Evolutionary conservation across 1,140 invertebrate genomes (phyloP).

Genomic region (Nomia melanderi): DNA sequence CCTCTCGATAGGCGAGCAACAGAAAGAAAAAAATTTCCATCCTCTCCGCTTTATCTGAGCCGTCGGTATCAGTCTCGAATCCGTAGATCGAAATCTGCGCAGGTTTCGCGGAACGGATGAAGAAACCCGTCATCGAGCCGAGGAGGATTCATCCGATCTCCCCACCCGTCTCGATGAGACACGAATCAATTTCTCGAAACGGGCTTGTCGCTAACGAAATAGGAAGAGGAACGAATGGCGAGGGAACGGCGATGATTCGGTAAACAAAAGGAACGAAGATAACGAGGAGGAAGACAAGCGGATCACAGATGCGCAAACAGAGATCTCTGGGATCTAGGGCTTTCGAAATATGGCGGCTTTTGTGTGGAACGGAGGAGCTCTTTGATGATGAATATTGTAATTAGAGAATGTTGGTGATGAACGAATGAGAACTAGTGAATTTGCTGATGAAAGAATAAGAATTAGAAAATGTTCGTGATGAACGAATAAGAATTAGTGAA

Average conservation of each 20-base stretch:
- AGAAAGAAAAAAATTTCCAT: slow-evolving; percentile 2
- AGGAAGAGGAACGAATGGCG: background rate
- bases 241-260: background rate
- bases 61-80: background rate
- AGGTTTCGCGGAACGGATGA: no score
- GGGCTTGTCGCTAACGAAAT: background rate
- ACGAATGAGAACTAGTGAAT: no score
- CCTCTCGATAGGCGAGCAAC: background rate
- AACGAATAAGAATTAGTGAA: no score
- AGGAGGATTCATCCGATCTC: background rate
- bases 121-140: no score
- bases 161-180: background rate
- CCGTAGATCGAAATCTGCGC: background rate
- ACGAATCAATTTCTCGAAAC: background rate
- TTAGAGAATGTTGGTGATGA: no score
- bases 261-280: background rate
- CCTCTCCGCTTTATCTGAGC: background rate
- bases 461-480: no score
- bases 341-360: no score
- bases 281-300: background rate
- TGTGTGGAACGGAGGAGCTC: no score
- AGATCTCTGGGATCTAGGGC: slow-evolving; percentile 5
- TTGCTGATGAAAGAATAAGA: no score
- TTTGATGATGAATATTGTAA: no score
- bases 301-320: slow-evolving; percentile 20